Evolutionary conservation across 92 coral and sea anemone species (phyloP), one percentile per base, ranked within the genome.

Genomic region (Epizoanthus ramosus): DNA sequence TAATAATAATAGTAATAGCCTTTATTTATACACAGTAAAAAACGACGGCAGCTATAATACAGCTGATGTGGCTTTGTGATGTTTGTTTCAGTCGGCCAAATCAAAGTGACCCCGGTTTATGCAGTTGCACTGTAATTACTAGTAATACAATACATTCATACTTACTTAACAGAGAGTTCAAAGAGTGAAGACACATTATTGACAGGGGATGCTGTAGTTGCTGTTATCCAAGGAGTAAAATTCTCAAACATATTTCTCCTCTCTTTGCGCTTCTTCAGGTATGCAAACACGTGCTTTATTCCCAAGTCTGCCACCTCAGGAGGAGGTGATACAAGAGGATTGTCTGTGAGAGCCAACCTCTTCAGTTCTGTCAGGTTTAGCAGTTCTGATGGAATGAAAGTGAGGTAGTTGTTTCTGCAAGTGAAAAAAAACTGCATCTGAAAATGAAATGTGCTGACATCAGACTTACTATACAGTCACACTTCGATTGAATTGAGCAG

Each of bases 231-330:
- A 13, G 69, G 69, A 23, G 69, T 64, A 16, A 64, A 64, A 64
- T 64, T 64, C 69, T 64, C 69, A 64, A 64, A 64, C 69, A 24
- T 2, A 64, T 64, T 64, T 64, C 33, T 23, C 69, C 69, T 64
- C 33, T 64, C 69, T 33, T 64, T 64, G 69, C 69, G 69, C 3
- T 64, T 64, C 39, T 3, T 64, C 69, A 64, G 33, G 69, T 64
- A 64, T 17, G 2, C 69, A 24, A 64, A 64, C 41, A 64, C 69
- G 22, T 15, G 41, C 41, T 24, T n/a, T 22, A 64, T 16, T 25
- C 69, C 69, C 41, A 64, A 5, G 28, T 64, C 41, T 13, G 24
- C 69, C 41, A 64, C 69, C 13, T 64, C 35, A 22, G 19, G 69
- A 1, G 69, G 69, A 6, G 69, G 69, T 25, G 69, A 64, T 64